These are phyloP conservation scores for Clarias fuscus DNA, from an alignment of 2,797 vertebrate species.

Conservation along the genomic window DNA sequence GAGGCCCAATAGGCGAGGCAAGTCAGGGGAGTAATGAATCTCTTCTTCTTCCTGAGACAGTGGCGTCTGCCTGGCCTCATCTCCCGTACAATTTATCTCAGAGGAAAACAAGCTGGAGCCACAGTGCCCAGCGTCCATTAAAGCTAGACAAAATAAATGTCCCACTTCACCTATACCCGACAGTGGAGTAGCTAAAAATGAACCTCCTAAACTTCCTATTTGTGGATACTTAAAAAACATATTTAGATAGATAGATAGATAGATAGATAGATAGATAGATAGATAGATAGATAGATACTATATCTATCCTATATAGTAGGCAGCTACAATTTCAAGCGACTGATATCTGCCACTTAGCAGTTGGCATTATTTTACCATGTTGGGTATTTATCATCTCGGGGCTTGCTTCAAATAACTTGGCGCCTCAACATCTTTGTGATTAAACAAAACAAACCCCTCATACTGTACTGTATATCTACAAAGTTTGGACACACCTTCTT, in stretches of 20 bases:
- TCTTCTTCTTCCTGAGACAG: conserved; percentile 68
- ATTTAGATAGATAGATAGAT: not conserved
- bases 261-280: not conserved
- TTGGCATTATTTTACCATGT: not conserved
- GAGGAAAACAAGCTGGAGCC: conserved; percentile 64
- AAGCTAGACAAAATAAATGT: conserved; percentile 58
- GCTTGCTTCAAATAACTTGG: not conserved
- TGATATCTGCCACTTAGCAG: not conserved
- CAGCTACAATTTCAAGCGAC: not conserved
- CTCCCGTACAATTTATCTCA: conserved; percentile 68
- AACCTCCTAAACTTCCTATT: conserved; percentile 2
- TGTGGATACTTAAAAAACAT: not conserved
- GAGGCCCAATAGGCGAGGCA: conserved; percentile 59
- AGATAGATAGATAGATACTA: not conserved
- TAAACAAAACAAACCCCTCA: too few species aligned
- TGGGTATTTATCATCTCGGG: not conserved
- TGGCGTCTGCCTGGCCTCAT: conserved; percentile 67
- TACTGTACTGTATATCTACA: too few species aligned
- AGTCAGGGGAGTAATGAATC: conserved; percentile 66
- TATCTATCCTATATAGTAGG: too few species aligned
- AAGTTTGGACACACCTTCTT: too few species aligned
- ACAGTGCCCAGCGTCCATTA: conserved; percentile 62
- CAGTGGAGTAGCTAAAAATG: conserved; percentile 4
- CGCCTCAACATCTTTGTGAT: too few species aligned
- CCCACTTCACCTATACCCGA: conserved; percentile 12